These are phyloP conservation scores for Mactromeris polynyma DNA, from an alignment of 2,888 invertebrate species.

Conservation along the genomic window DNA sequence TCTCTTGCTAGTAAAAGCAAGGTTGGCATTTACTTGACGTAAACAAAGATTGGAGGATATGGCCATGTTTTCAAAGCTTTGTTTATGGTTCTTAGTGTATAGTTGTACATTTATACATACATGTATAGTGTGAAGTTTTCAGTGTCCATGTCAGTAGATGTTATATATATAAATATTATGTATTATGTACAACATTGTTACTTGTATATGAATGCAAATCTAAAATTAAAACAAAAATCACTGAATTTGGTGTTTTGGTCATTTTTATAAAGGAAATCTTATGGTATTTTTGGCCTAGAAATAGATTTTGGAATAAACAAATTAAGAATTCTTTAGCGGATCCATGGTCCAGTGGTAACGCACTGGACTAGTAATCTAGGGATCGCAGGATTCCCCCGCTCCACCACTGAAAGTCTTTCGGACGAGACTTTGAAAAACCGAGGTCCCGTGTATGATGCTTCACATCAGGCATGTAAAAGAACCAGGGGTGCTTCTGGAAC, in stretches of 20 bases:
- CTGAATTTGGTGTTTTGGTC: constrained; percentile 11
- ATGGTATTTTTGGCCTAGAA: too few relatives aligned
- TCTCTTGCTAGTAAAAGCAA: not conserved
- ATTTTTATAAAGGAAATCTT: too few relatives aligned
- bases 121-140: constrained; percentile 21
- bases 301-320: too few relatives aligned
- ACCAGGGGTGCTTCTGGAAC: too few relatives aligned
- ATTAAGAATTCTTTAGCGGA: too few relatives aligned
- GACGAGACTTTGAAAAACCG: too few relatives aligned
- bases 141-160: constrained; percentile 53
- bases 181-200: constrained; percentile 69
- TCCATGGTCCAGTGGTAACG: too few relatives aligned
- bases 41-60: not conserved
- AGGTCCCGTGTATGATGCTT: too few relatives aligned
- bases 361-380: too few relatives aligned
- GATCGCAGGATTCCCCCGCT: too few relatives aligned
- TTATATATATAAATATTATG: constrained; percentile 40
- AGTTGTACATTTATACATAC: not conserved
- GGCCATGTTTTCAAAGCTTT: not conserved
- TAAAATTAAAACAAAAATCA: constrained; percentile 60
- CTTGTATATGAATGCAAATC: constrained; percentile 65
- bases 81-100: not conserved
- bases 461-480: too few relatives aligned
- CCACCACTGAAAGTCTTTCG: too few relatives aligned
- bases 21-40: not conserved